Evolutionary conservation across 2,113 vertebrate species (phyloP).

Genomic region (Mus musculus): GRCm39 chr15:10488501-10489000

Average conservation of each 20-base stretch:
- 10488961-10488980: background rate
- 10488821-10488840: slow-evolving; percentile 13
- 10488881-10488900: background rate
- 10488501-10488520: background rate
- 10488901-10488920: background rate
- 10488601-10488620: background rate
- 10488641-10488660: background rate
- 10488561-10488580: background rate
- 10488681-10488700: background rate
- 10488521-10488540: background rate
- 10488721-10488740: slow-evolving; percentile 10
- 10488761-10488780: background rate
- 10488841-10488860: slow-evolving; percentile 38
- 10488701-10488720: background rate
- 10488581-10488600: background rate
- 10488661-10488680: no score
- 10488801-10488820: background rate
- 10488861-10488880: background rate
- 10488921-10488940: background rate
- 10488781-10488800: slow-evolving; percentile 23
- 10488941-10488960: no score
- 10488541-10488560: background rate
- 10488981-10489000: background rate
- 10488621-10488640: background rate
- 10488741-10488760: background rate